Evolutionary conservation across 2,888 invertebrate genomes (phyloP), one percentile per base, ranked within the genome.

Genomic region (Lordiphosa fenestrarum): DNA sequence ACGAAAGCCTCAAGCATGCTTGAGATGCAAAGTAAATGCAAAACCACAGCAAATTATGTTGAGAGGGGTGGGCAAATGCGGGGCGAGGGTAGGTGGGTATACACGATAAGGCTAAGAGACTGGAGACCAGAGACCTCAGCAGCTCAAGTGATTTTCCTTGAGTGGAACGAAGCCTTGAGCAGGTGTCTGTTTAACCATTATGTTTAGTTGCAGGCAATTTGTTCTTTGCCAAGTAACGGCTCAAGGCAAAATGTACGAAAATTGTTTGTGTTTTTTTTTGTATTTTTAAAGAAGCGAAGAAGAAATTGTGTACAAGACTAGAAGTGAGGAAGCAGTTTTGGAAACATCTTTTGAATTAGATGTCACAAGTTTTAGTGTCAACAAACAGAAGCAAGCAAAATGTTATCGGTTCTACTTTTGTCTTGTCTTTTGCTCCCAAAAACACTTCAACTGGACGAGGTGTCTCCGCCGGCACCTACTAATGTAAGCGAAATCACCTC

Each of bases 31-130:
- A 82, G 82, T 77, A 84, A 84, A 81, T 81, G 84, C 80, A 84
- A 81, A 81, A 84, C 84, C 84, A 72, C 81, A 70, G 77, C 84
- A 81, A 84, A 80, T 80, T 80, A 81, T 81, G 84, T 81, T 69
- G 77, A 80, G 84, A 59, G 53, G 30, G 53, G 40, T 23, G 15
- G 15, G 40, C 30, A 21, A 21, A 9, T 15, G 10, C 39, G 42
- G 37, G 25, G 42, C 36, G 53, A n/a, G 37, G 50, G 41, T 40
- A 53, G 64, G 19, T 47, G 42, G 44, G 39, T 49, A 48, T 23
- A 19, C 44, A 10, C 47, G 33, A 12, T 7, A 30, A 47, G 36
- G 19, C n/a, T 33, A n/a, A 39, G 42, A 13, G 6, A 13, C 19
- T 36, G 30, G 44, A 35, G 36, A 36, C 50, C 33, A 40, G 52